These are phyloP conservation scores for Scelioninae gen. 1 DNA, from an alignment of 2,888 invertebrate species.

Conservation along the genomic window DNA sequence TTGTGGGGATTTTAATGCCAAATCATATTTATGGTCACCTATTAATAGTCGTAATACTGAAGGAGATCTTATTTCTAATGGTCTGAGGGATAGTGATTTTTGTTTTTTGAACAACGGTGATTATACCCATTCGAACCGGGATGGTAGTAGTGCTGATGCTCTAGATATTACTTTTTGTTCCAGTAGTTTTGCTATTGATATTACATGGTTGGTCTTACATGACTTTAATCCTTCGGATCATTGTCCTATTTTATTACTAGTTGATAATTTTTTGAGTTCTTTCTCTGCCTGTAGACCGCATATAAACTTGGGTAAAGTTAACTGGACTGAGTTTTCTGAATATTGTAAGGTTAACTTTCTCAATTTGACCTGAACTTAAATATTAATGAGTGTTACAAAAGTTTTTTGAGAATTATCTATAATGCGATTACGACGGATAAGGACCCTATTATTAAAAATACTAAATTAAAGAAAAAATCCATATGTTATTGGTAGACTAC, in stretches of 20 bases:
- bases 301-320: neutral
- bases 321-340: neutral
- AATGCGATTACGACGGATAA: neutral
- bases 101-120: neutral
- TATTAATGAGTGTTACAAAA: neutral
- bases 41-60: too few species aligned
- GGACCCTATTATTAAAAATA: neutral
- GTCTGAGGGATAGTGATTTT: neutral
- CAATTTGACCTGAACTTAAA: neutral
- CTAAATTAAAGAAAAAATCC: neutral
- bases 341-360: neutral
- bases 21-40: too few species aligned
- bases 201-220: neutral
- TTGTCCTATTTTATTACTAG: neutral
- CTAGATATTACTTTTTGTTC: neutral
- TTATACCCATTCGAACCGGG: neutral
- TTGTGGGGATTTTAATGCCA: neutral
- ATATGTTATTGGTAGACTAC: conserved; percentile 11
- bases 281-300: too few species aligned
- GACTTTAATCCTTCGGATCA: neutral
- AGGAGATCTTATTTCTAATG: neutral
- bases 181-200: neutral
- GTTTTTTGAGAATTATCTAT: conserved; percentile 3
- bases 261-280: neutral
- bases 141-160: neutral